These are phyloP conservation scores for Pipa parva DNA, from an alignment of 2,113 vertebrate genomes.

Conservation along the genomic window DNA sequence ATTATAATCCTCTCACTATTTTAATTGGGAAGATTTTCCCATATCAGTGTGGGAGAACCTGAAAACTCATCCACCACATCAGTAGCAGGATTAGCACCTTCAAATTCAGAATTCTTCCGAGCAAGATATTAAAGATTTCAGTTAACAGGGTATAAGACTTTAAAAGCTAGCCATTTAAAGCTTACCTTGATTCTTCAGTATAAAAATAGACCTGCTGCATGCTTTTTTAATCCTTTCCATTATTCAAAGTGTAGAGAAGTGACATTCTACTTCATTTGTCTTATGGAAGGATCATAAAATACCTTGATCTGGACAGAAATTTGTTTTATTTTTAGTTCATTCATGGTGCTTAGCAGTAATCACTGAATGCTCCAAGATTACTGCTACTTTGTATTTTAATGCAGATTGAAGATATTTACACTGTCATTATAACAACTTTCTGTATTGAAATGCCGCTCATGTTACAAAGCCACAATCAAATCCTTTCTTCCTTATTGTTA, in stretches of 20 bases:
- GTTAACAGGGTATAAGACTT: background rate
- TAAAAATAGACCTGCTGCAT: slow-evolving; percentile 17
- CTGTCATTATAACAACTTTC: no score
- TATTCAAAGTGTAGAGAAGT: background rate
- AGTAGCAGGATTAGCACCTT: slow-evolving; percentile 24
- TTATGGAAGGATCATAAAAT: background rate
- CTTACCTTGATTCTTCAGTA: background rate
- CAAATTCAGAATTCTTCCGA: background rate
- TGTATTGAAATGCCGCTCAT: no score
- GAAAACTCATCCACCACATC: background rate
- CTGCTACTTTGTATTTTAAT: no score
- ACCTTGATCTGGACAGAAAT: background rate
- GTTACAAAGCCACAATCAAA: no score
- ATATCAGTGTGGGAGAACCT: background rate
- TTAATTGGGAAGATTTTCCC: slow-evolving; percentile 19
- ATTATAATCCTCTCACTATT: slow-evolving; percentile 17
- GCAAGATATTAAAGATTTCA: slow-evolving; percentile 8
- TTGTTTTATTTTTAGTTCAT: background rate
- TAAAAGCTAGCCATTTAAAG: slow-evolving; percentile 10
- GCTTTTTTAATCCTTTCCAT: slow-evolving; percentile 13
- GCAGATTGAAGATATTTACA: no score
- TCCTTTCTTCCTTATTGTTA: background rate
- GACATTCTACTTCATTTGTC: background rate
- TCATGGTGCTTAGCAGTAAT: background rate
- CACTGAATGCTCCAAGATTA: no score